Base-by-base conservation (phyloP, 2,797 vertebrate species). In the Glyptemys insculpta region DNA sequence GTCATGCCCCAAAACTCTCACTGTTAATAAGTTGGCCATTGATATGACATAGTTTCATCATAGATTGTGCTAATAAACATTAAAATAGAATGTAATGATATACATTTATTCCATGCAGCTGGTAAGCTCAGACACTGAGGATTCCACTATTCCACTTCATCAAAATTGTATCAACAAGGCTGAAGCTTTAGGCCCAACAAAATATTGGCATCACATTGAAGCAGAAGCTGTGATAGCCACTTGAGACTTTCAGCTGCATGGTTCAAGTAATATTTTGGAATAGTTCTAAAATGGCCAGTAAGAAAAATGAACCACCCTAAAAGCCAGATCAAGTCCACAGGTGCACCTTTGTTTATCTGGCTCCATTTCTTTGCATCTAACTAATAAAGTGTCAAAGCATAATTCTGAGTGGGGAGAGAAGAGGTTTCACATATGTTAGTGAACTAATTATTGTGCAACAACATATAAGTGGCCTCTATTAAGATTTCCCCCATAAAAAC, bases 51-150 rank as follows among this genome's bases (percentile, higher is more conserved):
- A 34, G 87, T 93, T 91, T 95, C 53, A 82, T 74, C 82, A 29
- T 47, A 82, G 90, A 6, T 27, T 91, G 54, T 59, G 56, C 62
- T 88, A 94, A 86, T 18, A 74, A 53, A 59, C 88, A 88, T 91
- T 79, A 90, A 88, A 87, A 2, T 37, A 11, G 49, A 85, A 41
- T 10, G 50, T 53, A 25, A n/a, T 4, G 57, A 79, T 78, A 91
- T 65, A 19, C 9, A 27, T 34, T 25, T 52, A 9, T 92, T 49
- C 6, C 72, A 41, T 0, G 1, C 83, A 89, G 87, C 44, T 62
- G 54, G 50, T 21, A 65, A 65, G 31, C 59, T 44, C 79, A 56
- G 88, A 8, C 54, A 85, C 12, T 23, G 50, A 87, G 76, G n/a
- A 18, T 44, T 86, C 80, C 79, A n/a, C 7, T 54, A 34, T n/a